A percentile compares a stretch with the other conserved stretches of the same genome.
phyloP scores from a whole-genome alignment of 92 coral and sea anemone species.

The Bergia sp. region DNA sequence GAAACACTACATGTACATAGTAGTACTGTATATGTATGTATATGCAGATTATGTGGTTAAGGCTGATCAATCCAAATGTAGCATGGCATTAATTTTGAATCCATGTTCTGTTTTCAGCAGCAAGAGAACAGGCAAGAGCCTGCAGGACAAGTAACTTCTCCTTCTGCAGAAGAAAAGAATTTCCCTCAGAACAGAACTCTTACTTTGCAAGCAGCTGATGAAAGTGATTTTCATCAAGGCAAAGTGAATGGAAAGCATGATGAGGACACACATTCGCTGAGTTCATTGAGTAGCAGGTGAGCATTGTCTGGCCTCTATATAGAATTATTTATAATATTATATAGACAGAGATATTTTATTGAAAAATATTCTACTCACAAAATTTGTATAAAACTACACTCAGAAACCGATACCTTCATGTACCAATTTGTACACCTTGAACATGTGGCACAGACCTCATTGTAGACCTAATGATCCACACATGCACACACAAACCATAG shows the following conservation, averaged over 20 bases:
- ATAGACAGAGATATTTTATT: neutral
- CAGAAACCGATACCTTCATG: too few relatives aligned
- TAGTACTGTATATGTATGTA: too few relatives aligned
- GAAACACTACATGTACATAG: too few relatives aligned
- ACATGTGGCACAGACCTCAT: too few relatives aligned
- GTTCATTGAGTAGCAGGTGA: slow-evolving; percentile 75
- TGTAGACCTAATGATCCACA: too few relatives aligned
- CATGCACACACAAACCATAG: too few relatives aligned
- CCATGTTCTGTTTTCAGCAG: slow-evolving; percentile 1
- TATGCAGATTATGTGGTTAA: neutral
- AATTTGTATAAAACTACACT: too few relatives aligned
- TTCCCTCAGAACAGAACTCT: slow-evolving; percentile 31
- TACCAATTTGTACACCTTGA: too few relatives aligned
- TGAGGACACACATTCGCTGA: slow-evolving; percentile 59
- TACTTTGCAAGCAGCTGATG: slow-evolving; percentile 12
- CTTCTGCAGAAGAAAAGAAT: slow-evolving; percentile 67
- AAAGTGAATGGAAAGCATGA: slow-evolving; percentile 44
- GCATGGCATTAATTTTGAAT: neutral
- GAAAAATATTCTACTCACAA: too few relatives aligned
- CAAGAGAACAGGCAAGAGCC: slow-evolving; percentile 70
- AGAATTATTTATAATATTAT: neutral
- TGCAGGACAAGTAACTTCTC: slow-evolving; percentile 80
- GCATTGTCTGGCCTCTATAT: neutral
- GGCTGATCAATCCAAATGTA: neutral
- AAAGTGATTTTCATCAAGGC: slow-evolving; percentile 41